Evolutionary conservation across 2,797 vertebrate genomes (phyloP), one percentile per base, ranked within the genome.

Genomic region (Falco novaeseelandiae): DNA sequence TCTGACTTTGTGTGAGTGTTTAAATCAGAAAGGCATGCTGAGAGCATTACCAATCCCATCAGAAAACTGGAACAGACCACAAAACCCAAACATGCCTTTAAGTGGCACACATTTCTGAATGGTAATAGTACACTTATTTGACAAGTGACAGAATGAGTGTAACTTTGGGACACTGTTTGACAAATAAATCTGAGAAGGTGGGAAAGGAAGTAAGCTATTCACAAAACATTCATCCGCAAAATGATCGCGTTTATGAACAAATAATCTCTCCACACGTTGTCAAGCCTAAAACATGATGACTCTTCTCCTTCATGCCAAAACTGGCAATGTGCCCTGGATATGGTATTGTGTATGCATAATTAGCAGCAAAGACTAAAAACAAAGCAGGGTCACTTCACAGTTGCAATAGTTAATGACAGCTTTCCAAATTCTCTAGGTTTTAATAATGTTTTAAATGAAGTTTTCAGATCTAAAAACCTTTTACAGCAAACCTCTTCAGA

Each of bases 171-270:
- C n/a, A 36, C 29, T 48, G 23, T 42, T 82, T 95, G 80, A 87
- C 93, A 76, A 49, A 78, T 72, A 54, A 69, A 58, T 86, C 69
- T 61, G 38, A 88, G 89, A 76, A 94, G 62, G 78, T 93, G 83
- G 58, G 81, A 96, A 95, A 87, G 59, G 51, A 93, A 96, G 82
- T 38, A 84, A 93, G 34, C 46, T 66, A 82, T 84, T 89, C 48
- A 25, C 34, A 72, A 67, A 91, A 91, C 29, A 48, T 88, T 67
- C 52, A 93, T 88, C 57, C 46, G n/a, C 57, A 87, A 82, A 82
- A 69, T 72, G 5, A 62, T 93, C 5, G 1, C 70, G 40, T 84
- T 79, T 82, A 76, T 90, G 83, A 95, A 66, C 65, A 96, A 93
- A 90, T 79, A 92, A 93, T 84, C 62, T 87, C 46, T 87, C 86